Evolutionary conservation across 2,888 invertebrate species (phyloP), one percentile per base, ranked within the genome.

Genomic region (Orthosia cruda): DNA sequence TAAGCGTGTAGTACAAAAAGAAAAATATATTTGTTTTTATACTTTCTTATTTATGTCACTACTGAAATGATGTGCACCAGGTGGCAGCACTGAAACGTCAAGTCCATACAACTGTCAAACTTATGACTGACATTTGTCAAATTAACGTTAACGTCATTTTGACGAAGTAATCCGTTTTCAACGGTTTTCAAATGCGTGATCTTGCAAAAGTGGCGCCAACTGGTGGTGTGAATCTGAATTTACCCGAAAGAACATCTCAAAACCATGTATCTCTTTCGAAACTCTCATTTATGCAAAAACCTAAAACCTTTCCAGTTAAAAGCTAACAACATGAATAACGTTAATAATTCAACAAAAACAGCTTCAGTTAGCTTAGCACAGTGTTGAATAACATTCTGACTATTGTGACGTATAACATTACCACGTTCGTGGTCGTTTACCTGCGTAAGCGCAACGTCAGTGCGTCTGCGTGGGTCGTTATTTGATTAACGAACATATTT

Each of bases 1-100:
- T 40, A 49, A 55, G 49, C 55, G 26, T 20, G 15, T 15, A 18
- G 7, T 18, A 73, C 18, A 2, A 55, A 75, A 74, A 73, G 18
- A 2, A 62, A 75, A 74, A 18, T 20, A 26, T n/a, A 45, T 67
- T 40, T 67, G 11, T 23, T 40, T 45, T 52, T 23, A 7, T 40
- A 16, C 15, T 18, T 20, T 12, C 9, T 2, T 7, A 32, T 5
- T 18, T 23, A 66, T 26, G 13, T 58, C 23, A 47, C 15, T 15
- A 45, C 11, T 40, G 9, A 32, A 23, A 23, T 23, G 3, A 40
- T 40, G 40, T 40, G 40, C 9, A 40, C 1, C 1, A 9, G 40
- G 1, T 40, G 40, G 40, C 40, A 40, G 40, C 40, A 40, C 40
- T 40, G 40, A 40, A 40, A 40, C 40, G 40, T 40, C 40, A 40